Percentiles rank a stretch among this genome's conserved stretches.
Conservation (phyloP, 64 coral and sea anemone species). For the Montipora capricornis region DNA sequence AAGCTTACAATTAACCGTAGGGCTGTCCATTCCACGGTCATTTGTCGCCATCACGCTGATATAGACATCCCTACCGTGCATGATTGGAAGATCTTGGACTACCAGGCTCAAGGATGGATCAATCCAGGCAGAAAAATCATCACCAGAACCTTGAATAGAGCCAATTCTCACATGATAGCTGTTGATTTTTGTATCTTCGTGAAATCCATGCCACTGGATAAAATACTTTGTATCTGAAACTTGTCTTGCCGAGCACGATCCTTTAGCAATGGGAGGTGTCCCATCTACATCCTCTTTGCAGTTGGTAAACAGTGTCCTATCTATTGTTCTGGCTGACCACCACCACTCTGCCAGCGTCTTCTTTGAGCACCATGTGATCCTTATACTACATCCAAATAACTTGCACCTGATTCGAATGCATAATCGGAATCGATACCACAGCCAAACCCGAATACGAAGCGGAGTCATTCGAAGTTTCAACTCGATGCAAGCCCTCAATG, state of each 20-base stretch:
- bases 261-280: conserved; percentile 74
- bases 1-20: conserved; percentile 72
- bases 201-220: conserved; percentile 91
- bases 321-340: conserved; percentile 88
- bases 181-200: conserved; percentile 79
- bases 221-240: conserved; percentile 82
- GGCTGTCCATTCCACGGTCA: conserved; percentile 85
- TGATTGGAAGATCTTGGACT: conserved; percentile 81
- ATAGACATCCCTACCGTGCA: conserved; percentile 89
- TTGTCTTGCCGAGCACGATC: conserved; percentile 86
- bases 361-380: conserved; percentile 89
- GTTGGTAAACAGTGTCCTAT: conserved; percentile 83
- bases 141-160: conserved; percentile 86
- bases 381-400: conserved; percentile 79
- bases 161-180: conserved; percentile 91
- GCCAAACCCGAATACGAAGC: conserved; percentile 89
- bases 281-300: conserved; percentile 81
- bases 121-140: conserved; percentile 83
- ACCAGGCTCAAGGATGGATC: conserved; percentile 69
- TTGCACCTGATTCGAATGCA: conserved; percentile 85
- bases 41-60: conserved; percentile 88
- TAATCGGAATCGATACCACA: conserved; percentile 92
- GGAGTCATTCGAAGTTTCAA: conserved; percentile 93
- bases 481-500: conserved; percentile 84
- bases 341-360: conserved; percentile 97